Conservation (phyloP, 2,797 vertebrate species). For the Microctenopoma lineatum region DNA sequence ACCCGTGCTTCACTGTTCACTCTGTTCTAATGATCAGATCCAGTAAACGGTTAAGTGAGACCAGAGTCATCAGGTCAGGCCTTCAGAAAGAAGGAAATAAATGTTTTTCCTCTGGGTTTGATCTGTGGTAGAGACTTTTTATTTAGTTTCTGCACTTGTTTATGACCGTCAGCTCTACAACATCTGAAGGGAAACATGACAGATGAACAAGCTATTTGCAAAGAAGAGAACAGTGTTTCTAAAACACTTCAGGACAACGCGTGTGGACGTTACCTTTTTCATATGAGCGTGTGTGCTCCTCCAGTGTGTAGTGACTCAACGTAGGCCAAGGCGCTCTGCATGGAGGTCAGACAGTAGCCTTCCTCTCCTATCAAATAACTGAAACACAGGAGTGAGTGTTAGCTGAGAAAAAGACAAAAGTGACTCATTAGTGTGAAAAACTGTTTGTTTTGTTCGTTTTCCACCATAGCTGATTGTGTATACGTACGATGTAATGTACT, state of each 20-base stretch:
- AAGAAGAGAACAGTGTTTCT: not conserved
- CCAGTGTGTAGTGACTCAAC: slow-evolving; percentile 86
- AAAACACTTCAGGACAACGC: not conserved
- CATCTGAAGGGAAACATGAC: not conserved
- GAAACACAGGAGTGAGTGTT: slow-evolving; percentile 36
- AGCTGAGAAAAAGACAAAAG: not conserved
- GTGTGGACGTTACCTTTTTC: slow-evolving; percentile 64
- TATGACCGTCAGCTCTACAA: too few relatives aligned
- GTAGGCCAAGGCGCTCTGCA: slow-evolving; percentile 93
- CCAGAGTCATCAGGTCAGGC: not conserved
- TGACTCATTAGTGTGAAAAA: too few relatives aligned
- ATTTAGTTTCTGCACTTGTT: too few relatives aligned
- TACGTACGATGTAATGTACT: too few relatives aligned
- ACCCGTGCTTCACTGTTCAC: slow-evolving; percentile 1
- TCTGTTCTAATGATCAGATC: slow-evolving; percentile 8
- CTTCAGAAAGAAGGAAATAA: too few relatives aligned
- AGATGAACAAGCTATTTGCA: not conserved
- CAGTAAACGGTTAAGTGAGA: not conserved
- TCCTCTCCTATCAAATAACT: slow-evolving; percentile 97
- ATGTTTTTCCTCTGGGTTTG: too few relatives aligned
- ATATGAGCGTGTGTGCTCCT: slow-evolving; percentile 55
- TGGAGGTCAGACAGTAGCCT: slow-evolving; percentile 95
- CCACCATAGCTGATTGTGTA: too few relatives aligned
- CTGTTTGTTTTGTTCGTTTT: too few relatives aligned
- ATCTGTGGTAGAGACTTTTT: too few relatives aligned